Evolutionary conservation across 2,113 vertebrate genomes (phyloP).

Genomic region (Peromyscus maniculatus): DNA sequence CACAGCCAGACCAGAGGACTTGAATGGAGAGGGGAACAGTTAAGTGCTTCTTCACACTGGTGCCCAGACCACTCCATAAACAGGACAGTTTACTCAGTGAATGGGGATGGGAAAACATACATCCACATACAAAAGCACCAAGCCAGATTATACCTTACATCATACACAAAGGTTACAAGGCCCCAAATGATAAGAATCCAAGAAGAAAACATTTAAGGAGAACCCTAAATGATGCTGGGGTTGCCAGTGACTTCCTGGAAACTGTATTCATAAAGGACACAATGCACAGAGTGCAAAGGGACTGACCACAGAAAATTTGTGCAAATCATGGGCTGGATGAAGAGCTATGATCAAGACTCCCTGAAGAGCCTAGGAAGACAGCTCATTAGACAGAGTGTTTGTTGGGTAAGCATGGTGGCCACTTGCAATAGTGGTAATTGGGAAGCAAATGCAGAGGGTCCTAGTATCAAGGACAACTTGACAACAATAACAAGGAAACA

Average conservation of each 20-base stretch:
- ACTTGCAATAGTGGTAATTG: too few relatives aligned
- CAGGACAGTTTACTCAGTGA: not conserved
- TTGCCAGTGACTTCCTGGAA: not conserved
- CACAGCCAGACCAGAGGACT: not conserved
- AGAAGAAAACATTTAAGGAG: not conserved
- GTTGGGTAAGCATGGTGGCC: not conserved
- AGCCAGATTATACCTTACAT: not conserved
- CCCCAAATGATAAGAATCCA: not conserved
- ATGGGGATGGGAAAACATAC: not conserved
- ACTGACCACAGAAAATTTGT: not conserved
- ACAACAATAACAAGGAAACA: not conserved
- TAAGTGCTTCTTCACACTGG: accelerated
- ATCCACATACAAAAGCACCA: not conserved
- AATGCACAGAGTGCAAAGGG: not conserved
- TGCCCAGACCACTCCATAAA: not conserved
- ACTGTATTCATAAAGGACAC: not conserved
- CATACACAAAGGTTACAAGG: not conserved
- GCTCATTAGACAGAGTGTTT: not conserved
- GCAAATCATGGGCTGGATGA: not conserved
- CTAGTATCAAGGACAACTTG: not conserved
- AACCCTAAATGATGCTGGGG: not conserved
- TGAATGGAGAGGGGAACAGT: slow-evolving; percentile 5
- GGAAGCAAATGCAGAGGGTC: not conserved
- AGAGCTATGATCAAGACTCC: not conserved
- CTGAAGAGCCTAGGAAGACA: not conserved